Base-by-base conservation (phyloP, 2,113 vertebrate species). In the Thamnophis sirtalis region DNA sequence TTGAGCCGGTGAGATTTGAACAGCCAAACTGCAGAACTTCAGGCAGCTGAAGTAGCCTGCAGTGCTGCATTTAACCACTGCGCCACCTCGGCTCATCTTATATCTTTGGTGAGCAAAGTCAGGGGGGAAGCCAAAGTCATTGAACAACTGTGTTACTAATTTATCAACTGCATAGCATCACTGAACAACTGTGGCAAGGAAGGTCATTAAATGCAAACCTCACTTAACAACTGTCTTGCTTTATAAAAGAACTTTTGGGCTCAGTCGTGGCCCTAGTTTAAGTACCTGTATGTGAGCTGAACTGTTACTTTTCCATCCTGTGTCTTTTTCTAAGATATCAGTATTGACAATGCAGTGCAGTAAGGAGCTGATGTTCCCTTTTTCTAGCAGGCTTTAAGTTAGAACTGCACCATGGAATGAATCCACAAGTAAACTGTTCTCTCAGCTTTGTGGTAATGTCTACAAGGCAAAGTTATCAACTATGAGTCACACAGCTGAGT, bases 401-500 rank as follows among this genome's bases (percentile, higher is more conserved):
- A 87, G 26, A 91, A 56, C 55, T 60, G 43, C 55, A 22, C 84
- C 28, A 4, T 50, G 54, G 55, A 33, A 87, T 91, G 54, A n/a
- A 3, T 60, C 43, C 48, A 51, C 49, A 86, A 49, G 11, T 53
- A 68, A 91, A 28, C 11, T n/a, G 28, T n/a, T 86, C 56, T 50
- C 84, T 63, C 43, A 53, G 15, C 28, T 51, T 33, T 63, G 56
- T 33, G 38, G n/a, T 38, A 68, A 68, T 24, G 55, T 63, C 90
- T 28, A 53, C 55, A 91, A 91, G 50, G 90, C 90, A 89, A 58
- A 50, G 90, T 96, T 96, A 92, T 93, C 58, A 51, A 87, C 87
- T 89, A 43, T 93, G 93, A 96, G 93, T 92, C 93, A 54, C 89
- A 48, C 38, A 15, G 94, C 55, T 60, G 86, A 95, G 93, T 86